Base-by-base conservation (phyloP, 2,113 vertebrate species). In the Thymallus thymallus region DNA sequence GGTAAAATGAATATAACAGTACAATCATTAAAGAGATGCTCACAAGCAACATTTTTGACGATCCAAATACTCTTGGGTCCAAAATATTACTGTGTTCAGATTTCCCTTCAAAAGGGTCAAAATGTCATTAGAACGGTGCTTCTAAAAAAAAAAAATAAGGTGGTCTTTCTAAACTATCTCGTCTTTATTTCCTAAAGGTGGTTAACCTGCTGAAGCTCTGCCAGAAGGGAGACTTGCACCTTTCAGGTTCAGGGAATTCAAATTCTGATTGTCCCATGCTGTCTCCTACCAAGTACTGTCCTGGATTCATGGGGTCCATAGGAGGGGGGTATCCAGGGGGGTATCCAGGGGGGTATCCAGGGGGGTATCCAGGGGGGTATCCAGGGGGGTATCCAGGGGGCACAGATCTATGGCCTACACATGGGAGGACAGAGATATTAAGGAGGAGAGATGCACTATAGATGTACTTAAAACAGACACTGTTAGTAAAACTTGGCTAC, bases 191-290 rank as follows among this genome's bases (percentile, higher is more conserved):
- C 93, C 95, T 95, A 92, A 95, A 95, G 83, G 94, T 94, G 87
- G 94, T 95, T 94, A 95, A 95, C 94, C 93, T 95, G 93, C 94
- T 95, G 93, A 95, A 94, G 91, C 95, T 95, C 93, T 95, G 94
- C 94, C 94, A 95, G 93, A 95, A 95, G 46, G 94, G 94, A 71
- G 94, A 93, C 88, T 94, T 93, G 90, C 93, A 95, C 88, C 94
- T 91, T 87, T 94, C 95, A 88, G 93, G 93, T 92, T 95, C 93
- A 84, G 90, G 90, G 88, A 95, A 93, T 83, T 95, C 93, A 90
- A 94, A 95, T 90, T 95, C 93, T 30, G 93, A 90, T 84, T 94
- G 94, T 88, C 89, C 89, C 88, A 84, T 51, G 89, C 94, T 91
- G 79, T 95, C 94, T 16, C 93, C 91, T 83, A 95, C 93, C 92